These are phyloP conservation scores for Macrocentrus cingulum DNA, from an alignment of 1,140 invertebrate genomes.

Conservation along the genomic window DNA sequence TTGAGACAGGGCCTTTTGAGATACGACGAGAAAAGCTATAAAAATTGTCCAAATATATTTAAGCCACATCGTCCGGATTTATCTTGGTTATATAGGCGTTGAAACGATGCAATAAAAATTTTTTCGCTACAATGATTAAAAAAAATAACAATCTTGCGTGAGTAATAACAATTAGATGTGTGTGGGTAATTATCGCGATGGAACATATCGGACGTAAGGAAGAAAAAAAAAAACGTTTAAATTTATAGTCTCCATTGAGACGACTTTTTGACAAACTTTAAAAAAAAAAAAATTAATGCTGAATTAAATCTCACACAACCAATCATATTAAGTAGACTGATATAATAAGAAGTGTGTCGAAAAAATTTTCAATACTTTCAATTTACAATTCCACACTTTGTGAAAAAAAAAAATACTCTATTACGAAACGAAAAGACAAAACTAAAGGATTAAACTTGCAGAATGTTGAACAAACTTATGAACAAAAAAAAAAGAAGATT, in stretches of 20 bases:
- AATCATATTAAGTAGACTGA: constrained; percentile 39
- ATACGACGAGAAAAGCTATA: constrained; percentile 17
- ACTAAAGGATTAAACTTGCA: not conserved
- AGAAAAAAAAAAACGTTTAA: constrained; percentile 22
- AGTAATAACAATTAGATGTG: not conserved
- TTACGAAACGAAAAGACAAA: not conserved
- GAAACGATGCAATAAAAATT: not conserved
- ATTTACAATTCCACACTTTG: constrained; percentile 15
- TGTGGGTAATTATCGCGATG: constrained; percentile 19
- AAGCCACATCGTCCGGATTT: constrained; percentile 11
- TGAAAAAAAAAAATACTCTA: not conserved
- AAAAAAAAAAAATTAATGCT: too few relatives aligned
- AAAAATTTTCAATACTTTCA: constrained; percentile 24
- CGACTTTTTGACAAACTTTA: constrained; percentile 25
- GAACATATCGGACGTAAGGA: constrained; percentile 39
- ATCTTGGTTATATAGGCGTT: constrained; percentile 2
- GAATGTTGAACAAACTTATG: too few relatives aligned
- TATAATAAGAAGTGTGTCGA: constrained; percentile 24
- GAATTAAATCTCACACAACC: constrained; percentile 29
- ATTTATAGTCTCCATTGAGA: constrained; percentile 21
- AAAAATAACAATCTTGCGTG: too few relatives aligned
- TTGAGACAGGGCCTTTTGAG: constrained; percentile 24
- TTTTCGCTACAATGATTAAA: not conserved
- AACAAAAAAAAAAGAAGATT: too few relatives aligned
- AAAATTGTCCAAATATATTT: constrained; percentile 10